Conservation (phyloP, 2,888 invertebrate genomes). For the Neocrepidodera transversa region DNA sequence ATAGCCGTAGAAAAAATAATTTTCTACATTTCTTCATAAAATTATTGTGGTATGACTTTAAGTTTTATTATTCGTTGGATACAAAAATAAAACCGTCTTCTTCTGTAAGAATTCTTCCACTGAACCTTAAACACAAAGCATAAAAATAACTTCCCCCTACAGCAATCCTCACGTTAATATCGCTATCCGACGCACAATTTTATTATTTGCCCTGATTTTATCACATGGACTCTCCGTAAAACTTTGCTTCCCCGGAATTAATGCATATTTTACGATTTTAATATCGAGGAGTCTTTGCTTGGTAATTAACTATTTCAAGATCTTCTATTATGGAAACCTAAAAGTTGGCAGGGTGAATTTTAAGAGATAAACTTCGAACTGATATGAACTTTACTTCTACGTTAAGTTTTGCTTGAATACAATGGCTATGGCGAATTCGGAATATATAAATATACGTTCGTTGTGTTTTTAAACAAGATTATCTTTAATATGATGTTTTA, state of each 20-base stretch:
- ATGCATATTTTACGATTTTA: slow-evolving; percentile 58
- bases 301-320: slow-evolving; percentile 54
- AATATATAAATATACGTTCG: too few species aligned
- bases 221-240: slow-evolving; percentile 54
- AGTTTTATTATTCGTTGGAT: too few species aligned
- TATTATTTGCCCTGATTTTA: slow-evolving; percentile 58
- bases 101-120: too few species aligned
- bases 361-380: slow-evolving; percentile 24
- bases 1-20: too few species aligned
- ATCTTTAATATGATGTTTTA: too few species aligned
- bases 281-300: slow-evolving; percentile 53
- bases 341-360: slow-evolving; percentile 24
- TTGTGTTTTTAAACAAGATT: too few species aligned
- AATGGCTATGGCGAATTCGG: slow-evolving; percentile 2
- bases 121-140: slow-evolving; percentile 12
- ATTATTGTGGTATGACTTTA: too few species aligned
- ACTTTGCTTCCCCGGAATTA: slow-evolving; percentile 55
- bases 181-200: slow-evolving; percentile 55
- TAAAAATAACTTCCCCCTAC: slow-evolving; percentile 43
- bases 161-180: slow-evolving; percentile 47
- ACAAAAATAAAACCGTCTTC: too few species aligned
- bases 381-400: slow-evolving; percentile 20
- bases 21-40: too few species aligned
- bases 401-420: slow-evolving; percentile 8
- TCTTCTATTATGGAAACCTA: slow-evolving; percentile 47